phyloP scores from a whole-genome alignment of 2,113 vertebrate species.

The Neofelis nebulosa region DNA sequence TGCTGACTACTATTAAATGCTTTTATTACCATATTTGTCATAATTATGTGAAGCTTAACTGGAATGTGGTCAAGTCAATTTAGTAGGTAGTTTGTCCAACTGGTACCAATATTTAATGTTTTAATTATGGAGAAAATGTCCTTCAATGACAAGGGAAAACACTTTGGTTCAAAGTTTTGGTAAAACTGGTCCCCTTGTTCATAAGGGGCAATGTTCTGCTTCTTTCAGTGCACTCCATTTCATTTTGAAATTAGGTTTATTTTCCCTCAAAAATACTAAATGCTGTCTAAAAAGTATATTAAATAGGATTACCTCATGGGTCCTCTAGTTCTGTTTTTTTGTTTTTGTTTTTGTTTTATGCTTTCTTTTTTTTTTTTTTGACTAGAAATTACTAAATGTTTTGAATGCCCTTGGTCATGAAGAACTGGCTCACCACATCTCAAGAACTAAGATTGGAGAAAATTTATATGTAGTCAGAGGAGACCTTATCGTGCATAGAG shows the following conservation, averaged over 20 bases:
- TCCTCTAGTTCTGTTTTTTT: background rate
- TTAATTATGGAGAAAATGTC: background rate
- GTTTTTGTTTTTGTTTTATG: too few species aligned
- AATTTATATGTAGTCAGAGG: slow-evolving; percentile 17
- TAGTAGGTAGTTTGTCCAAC: background rate
- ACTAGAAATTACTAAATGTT: slow-evolving; percentile 45
- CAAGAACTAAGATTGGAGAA: slow-evolving; percentile 39
- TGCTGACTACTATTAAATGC: background rate
- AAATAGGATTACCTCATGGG: background rate
- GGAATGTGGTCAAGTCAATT: background rate
- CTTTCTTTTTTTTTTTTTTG: background rate
- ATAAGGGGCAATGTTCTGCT: background rate
- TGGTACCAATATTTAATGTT: background rate
- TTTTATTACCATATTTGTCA: background rate
- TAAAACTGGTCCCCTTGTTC: background rate
- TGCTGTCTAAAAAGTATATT: background rate
- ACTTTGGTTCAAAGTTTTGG: background rate
- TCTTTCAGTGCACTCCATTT: background rate
- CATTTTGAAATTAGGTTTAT: background rate
- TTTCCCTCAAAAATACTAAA: background rate
- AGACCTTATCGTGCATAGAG: background rate
- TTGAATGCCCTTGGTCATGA: slow-evolving; percentile 34
- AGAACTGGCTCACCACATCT: slow-evolving; percentile 38
- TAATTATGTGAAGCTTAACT: background rate
- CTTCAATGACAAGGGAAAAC: background rate